phyloP scores from a whole-genome alignment of 2,113 vertebrate species.

The Heterotilapia buettikoferi region DNA sequence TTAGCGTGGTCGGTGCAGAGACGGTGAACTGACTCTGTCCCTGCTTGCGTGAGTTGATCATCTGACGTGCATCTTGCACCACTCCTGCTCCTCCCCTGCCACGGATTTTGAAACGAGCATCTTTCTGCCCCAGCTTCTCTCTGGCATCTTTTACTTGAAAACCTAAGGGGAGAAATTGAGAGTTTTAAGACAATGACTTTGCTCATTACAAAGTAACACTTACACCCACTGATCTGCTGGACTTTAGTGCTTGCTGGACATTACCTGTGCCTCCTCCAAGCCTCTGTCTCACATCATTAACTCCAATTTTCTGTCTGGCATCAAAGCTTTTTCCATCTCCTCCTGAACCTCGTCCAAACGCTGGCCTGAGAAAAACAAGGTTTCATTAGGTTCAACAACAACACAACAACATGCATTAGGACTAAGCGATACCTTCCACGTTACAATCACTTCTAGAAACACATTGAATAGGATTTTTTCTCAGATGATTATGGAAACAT shows the following conservation, averaged over 20 bases:
- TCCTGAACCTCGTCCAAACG: constrained; percentile 41
- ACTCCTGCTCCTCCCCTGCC: constrained; percentile 67
- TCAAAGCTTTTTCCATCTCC: constrained; percentile 80
- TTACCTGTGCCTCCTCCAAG: constrained; percentile 69
- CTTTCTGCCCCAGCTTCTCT: constrained; percentile 88
- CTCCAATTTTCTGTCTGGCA: constrained; percentile 91
- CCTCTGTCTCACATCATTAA: constrained; percentile 82
- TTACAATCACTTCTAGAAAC: background rate
- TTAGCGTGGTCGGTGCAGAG: constrained; percentile 13
- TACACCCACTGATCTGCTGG: background rate
- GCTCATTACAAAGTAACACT: background rate
- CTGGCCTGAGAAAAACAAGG: constrained; percentile 27
- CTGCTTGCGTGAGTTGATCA: constrained; percentile 91
- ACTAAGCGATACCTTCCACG: background rate
- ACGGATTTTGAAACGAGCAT: constrained; percentile 89
- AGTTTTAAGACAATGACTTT: background rate
- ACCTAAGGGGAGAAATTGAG: background rate
- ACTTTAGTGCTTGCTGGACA: background rate
- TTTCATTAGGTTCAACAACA: background rate
- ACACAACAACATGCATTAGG: background rate
- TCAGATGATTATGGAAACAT: background rate
- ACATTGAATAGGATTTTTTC: background rate
- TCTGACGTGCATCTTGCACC: constrained; percentile 88
- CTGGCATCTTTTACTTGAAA: constrained; percentile 86
- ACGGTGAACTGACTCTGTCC: constrained; percentile 24